Evolutionary conservation across 2,113 vertebrate genomes (phyloP), one percentile per base, ranked within the genome.

Genomic region (Puntigrus tetrazona): DNA sequence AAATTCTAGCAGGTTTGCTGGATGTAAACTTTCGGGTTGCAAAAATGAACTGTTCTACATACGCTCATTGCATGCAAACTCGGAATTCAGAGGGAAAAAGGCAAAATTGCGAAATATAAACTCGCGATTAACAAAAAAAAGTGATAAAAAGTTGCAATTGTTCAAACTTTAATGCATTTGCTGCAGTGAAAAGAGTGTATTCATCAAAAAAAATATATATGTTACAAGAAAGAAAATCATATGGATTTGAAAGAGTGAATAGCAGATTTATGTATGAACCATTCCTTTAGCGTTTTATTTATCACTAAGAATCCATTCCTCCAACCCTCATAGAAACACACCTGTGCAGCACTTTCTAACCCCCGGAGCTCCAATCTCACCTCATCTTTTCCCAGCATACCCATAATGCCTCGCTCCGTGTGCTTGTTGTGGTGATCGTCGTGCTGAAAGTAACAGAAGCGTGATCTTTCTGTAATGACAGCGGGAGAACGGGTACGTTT

Each of bases 381-480:
- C 77, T 79, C 25, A 63, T 63, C 55, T 63, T 38, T 63, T 63
- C 55, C 74, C 50, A 75, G 20, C 57, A 52, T 79, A 57, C 31
- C 82, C 70, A 79, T 79, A 29, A 72, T 70, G 77, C 78, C 27
- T 27, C 61, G 34, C 47, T 81, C 61, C 59, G 20, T 55, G 36
- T n/a, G 52, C 55, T 31, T 73, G 70, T 34, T 50, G 80, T 70
- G 41, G 43, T 83, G 81, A 73, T 83, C 67, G 75, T 83, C 63
- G 43, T 78, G 41, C 57, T 70, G 70, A 57, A 83, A 9, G 55
- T 36, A 72, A 73, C 74, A 65, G 31, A 72, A 63, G 65, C 65
- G 55, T 79, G 77, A 43, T 29, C 50, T 77, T 70, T 34, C 25
- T 18, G 47, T 83, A 87, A 75, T 65, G 76, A 87, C 34, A 78